Base-by-base conservation (phyloP, 2,888 invertebrate genomes). In the Keiferia lycopersicella region DNA sequence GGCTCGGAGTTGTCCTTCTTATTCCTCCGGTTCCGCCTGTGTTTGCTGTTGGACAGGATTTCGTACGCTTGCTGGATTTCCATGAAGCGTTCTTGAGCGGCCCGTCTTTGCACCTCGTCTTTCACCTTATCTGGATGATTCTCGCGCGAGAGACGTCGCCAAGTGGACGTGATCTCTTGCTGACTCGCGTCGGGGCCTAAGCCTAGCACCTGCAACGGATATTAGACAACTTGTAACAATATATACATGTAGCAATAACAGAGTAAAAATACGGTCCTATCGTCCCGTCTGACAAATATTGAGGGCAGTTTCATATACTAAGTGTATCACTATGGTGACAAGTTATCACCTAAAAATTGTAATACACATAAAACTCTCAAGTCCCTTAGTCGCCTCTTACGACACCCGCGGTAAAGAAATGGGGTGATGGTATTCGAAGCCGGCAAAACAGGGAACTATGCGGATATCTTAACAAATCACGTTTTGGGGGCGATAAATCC, bases 61-160 rank as follows among this genome's bases (percentile, higher is more conserved):
- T 97, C 98, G 81, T 98, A 98, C 0, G 98, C 98, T 79, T 97
- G 96, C 76, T 98, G 98, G 67, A 98, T 96, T 76, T 98, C 97
- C 93, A 98, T 96, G 82, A 98, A 98, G 62, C 93, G 94, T 70
- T 96, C 96, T 78, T 98, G 96, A 0, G 97, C 98, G 1, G 87
- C 92, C 2, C 91, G 86, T 51, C 96, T 94, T 65, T 93, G 93
- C 0, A 92, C 86, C 2, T 93, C 93, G 68, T 97, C 96, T 78
- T 96, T 96, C 6, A 96, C 95, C 82, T 97, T 97, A 79, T 99
- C 98, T 0, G 98, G 98, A 85, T 99, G 98, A 87, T 95, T 94
- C 78, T 97, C 96, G 39, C 96, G 94, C 0, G 97, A 97, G 0
- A 98, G 87, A 34, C 94, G 93, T 38, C 97, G 92, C 95, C 98